These are phyloP conservation scores for Troides helena DNA, from an alignment of 2,888 invertebrate genomes.

Conservation along the genomic window DNA sequence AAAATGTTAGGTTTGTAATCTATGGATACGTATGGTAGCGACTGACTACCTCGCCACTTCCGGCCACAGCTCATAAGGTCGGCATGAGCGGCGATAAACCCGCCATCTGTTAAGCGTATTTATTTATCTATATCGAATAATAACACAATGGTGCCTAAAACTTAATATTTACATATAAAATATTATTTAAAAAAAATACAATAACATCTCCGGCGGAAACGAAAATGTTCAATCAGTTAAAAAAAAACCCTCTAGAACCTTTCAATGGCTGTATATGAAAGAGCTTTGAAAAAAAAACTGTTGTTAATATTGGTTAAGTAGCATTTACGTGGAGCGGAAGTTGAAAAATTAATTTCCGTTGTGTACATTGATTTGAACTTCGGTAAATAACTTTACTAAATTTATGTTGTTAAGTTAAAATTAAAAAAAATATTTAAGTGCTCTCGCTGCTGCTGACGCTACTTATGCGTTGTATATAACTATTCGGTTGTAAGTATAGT, in stretches of 20 bases:
- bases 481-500: too few relatives aligned
- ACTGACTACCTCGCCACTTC: not conserved
- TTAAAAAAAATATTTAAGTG: not conserved
- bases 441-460: slow-evolving; percentile 14
- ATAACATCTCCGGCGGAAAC: too few relatives aligned
- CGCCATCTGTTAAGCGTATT: slow-evolving; percentile 7
- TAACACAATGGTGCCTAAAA: slow-evolving; percentile 25
- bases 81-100: not conserved
- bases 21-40: too few relatives aligned
- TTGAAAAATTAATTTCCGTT: not conserved
- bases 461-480: not conserved
- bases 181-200: too few relatives aligned
- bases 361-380: slow-evolving; percentile 13
- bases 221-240: too few relatives aligned
- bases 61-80: not conserved
- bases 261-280: too few relatives aligned
- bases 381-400: slow-evolving; percentile 9
- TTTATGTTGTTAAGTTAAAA: slow-evolving; percentile 11
- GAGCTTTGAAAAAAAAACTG: too few relatives aligned
- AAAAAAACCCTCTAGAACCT: too few relatives aligned
- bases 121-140: slow-evolving; percentile 15
- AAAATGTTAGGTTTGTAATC: too few relatives aligned
- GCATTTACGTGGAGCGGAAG: too few relatives aligned
- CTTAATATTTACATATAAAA: slow-evolving; percentile 11
- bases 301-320: too few relatives aligned